A percentile compares a stretch with the other conserved stretches of the same genome.
These are phyloP conservation scores for Ophonus ardosiacus DNA, from an alignment of 2,888 invertebrate species.

Conservation along the genomic window DNA sequence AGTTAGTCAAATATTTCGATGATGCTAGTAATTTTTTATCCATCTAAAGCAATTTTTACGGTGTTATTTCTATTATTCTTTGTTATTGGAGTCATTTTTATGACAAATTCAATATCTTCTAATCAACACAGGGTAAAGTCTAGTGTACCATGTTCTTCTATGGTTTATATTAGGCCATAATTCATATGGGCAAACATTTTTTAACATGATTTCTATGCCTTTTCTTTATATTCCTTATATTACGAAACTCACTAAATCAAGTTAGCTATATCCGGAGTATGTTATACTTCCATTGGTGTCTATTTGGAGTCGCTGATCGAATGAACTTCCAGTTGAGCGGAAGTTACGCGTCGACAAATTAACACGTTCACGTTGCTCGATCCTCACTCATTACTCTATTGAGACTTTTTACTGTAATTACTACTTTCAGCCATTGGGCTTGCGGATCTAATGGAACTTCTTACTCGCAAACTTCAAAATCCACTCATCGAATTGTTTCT, in stretches of 20 bases:
- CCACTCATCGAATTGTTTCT: background rate
- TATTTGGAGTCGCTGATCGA: background rate
- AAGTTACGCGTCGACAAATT: slow-evolving; percentile 31
- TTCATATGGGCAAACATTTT: too few species aligned
- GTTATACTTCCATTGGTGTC: background rate
- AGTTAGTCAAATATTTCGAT: too few species aligned
- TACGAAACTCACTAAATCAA: background rate
- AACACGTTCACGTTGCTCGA: background rate
- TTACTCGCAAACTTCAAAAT: background rate
- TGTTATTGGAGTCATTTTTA: too few species aligned
- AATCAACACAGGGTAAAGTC: too few species aligned
- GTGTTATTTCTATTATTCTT: too few species aligned
- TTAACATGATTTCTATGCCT: background rate
- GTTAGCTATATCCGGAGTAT: background rate
- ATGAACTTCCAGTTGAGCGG: background rate
- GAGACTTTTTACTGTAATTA: slow-evolving; percentile 17
- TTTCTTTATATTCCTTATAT: background rate
- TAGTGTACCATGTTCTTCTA: too few species aligned
- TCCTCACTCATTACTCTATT: slow-evolving; percentile 8
- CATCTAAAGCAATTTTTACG: too few species aligned
- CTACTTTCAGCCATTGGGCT: background rate
- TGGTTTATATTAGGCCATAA: too few species aligned
- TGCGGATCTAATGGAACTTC: slow-evolving; percentile 3
- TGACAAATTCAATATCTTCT: too few species aligned
- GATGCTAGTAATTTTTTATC: too few species aligned